phyloP scores from a whole-genome alignment of 2,113 vertebrate genomes.

The Trachemys scripta region DNA sequence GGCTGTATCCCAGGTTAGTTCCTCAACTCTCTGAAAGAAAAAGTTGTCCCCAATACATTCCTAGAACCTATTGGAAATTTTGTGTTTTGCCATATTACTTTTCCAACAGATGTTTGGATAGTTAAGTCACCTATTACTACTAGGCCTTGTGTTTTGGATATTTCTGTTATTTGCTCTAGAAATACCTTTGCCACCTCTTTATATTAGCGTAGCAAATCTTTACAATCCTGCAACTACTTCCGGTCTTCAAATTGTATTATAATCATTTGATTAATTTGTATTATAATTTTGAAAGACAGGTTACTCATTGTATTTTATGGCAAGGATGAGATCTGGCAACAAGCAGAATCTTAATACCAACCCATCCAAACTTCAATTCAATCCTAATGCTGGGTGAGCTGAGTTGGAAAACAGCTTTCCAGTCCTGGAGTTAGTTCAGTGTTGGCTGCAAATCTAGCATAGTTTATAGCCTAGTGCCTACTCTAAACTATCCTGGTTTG shows the following conservation, averaged over 20 bases:
- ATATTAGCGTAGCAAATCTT: constrained; percentile 7
- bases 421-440: not conserved
- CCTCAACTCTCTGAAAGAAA: no score
- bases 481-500: no score
- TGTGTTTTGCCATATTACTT: not conserved
- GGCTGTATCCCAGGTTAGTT: no score
- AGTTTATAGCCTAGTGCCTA: no score
- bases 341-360: not conserved
- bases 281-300: not conserved
- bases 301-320: not conserved
- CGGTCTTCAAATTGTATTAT: not conserved
- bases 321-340: not conserved
- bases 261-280: not conserved
- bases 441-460: not conserved
- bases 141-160: not conserved
- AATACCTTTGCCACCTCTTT: not conserved
- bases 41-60: not conserved
- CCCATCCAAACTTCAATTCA: not conserved
- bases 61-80: not conserved
- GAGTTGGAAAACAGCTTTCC: not conserved
- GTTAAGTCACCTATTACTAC: not conserved
- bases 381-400: not conserved
- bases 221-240: not conserved
- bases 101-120: not conserved
- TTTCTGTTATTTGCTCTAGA: not conserved